Base-by-base conservation (phyloP, 2,113 vertebrate genomes). In the Salvelinus fontinalis region DNA sequence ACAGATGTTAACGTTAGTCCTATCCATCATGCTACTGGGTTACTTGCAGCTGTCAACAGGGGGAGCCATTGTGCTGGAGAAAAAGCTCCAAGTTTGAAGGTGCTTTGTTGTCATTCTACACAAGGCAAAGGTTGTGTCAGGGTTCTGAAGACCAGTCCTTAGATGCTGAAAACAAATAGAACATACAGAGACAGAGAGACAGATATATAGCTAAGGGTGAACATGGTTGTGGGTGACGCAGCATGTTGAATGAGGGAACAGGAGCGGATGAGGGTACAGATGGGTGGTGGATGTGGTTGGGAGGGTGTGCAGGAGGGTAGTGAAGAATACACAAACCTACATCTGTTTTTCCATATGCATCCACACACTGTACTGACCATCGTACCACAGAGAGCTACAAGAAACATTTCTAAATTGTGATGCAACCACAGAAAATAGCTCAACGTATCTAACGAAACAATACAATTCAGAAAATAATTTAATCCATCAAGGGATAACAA, bases 1-100 rank as follows among this genome's bases (percentile, higher is more conserved):
- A 67, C 11, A 67, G 12, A 67, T 27, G 11, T 11, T 7, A 27
- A 67, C 3, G 0, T 27, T 27, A 22, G 62, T 64, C 9, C 9
- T 24, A 64, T 67, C 65, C 12, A 5, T 24, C 65, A 12, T 29
- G 22, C 65, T 68, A 9, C 12, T 72, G 16, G 29, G 26, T 29
- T 67, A 14, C 27, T 16, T n/a, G 51, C 71, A 12, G 1, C 14
- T 0, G 48, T 59, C 91, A 87, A 84, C 84, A 92, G 91, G 87
- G 86, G 88, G 91, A 60, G 86, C 85, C 85, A 84, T 81, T 83
- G 86, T 44, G 76, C 66, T 54, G 11, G 70, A 65, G 67, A 83
- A 88, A 69, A 74, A 65, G 13, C 14, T 54, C 51, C 16, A 14
- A 18, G 51, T 54, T 13, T 24, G 31, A n/a, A 67, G 22, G 49